Percentiles rank a stretch among this genome's conserved stretches.
These are phyloP conservation scores for Cosmia trapezina DNA, from an alignment of 2,888 invertebrate species.

Conservation along the genomic window DNA sequence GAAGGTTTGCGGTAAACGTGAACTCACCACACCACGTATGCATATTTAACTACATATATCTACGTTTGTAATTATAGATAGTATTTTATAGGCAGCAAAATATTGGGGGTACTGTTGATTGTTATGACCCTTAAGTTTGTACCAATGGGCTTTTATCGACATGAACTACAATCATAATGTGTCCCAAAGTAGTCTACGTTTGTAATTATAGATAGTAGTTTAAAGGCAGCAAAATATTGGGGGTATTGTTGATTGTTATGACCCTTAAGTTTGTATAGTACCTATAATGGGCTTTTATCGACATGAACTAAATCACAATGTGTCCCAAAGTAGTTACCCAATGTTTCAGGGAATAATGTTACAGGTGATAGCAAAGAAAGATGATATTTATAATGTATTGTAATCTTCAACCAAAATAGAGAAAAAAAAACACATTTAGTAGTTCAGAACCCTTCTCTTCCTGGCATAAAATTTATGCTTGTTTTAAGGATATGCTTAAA, in stretches of 20 bases:
- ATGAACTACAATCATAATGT: not conserved
- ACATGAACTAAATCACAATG: not conserved
- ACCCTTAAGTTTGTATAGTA: not conserved
- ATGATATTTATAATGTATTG: not conserved
- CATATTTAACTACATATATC: no score
- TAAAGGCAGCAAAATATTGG: not conserved
- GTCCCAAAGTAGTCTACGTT: no score
- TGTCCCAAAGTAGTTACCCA: not conserved
- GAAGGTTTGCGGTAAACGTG: not conserved
- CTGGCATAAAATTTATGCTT: not conserved
- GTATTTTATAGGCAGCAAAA: not conserved
- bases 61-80: not conserved
- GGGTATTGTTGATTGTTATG: not conserved
- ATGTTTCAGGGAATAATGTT: not conserved
- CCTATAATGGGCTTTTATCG: no score
- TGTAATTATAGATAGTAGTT: not conserved
- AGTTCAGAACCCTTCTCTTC: not conserved
- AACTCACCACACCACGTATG: not conserved
- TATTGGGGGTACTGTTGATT: not conserved
- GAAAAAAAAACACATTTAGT: not conserved
- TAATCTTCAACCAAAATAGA: not conserved
- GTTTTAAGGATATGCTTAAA: not conserved
- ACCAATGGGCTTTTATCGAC: no score
- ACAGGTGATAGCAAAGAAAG: not conserved
- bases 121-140: not conserved